phyloP scores from a whole-genome alignment of 2,888 invertebrate species.

The Torymus auratus region DNA sequence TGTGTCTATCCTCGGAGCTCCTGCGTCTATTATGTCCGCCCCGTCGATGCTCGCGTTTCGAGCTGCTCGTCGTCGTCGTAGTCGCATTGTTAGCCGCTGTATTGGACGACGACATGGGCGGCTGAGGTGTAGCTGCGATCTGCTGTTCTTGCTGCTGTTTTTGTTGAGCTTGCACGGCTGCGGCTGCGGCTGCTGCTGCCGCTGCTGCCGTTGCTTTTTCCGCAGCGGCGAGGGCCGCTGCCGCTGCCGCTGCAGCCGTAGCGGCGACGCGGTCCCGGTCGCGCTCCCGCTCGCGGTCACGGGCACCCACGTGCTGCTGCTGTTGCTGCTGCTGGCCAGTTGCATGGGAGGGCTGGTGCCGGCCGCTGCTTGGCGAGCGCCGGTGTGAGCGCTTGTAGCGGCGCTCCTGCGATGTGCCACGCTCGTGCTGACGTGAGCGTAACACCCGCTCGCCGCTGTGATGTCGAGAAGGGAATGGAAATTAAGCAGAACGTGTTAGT shows the following conservation, averaged over 20 bases:
- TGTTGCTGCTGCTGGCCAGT: slow-evolving; percentile 62
- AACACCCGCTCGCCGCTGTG: slow-evolving; percentile 80
- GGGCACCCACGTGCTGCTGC: slow-evolving; percentile 63
- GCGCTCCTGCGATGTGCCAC: slow-evolving; percentile 87
- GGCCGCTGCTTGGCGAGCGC: slow-evolving; percentile 88
- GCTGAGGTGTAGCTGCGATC: neutral
- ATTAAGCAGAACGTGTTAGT: too few relatives aligned
- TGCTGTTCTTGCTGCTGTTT: too few relatives aligned
- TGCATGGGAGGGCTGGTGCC: slow-evolving; percentile 82
- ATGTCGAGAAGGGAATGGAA: too few relatives aligned
- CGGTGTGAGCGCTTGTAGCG: slow-evolving; percentile 92
- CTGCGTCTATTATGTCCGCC: too few relatives aligned
- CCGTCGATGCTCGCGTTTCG: too few relatives aligned
- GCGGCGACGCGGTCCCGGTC: slow-evolving; percentile 13
- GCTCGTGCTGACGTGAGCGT: slow-evolving; percentile 82
- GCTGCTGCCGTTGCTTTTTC: too few relatives aligned
- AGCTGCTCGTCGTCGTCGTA: slow-evolving; percentile 29
- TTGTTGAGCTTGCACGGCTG: too few relatives aligned
- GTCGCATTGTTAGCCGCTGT: neutral
- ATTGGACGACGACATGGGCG: neutral
- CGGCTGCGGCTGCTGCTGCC: too few relatives aligned
- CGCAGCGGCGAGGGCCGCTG: neutral
- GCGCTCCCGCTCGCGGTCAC: slow-evolving; percentile 62
- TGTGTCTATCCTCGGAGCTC: slow-evolving; percentile 53
- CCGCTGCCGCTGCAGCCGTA: neutral